phyloP scores from a whole-genome alignment of 2,113 vertebrate genomes.

The Heterochromis multidens region DNA sequence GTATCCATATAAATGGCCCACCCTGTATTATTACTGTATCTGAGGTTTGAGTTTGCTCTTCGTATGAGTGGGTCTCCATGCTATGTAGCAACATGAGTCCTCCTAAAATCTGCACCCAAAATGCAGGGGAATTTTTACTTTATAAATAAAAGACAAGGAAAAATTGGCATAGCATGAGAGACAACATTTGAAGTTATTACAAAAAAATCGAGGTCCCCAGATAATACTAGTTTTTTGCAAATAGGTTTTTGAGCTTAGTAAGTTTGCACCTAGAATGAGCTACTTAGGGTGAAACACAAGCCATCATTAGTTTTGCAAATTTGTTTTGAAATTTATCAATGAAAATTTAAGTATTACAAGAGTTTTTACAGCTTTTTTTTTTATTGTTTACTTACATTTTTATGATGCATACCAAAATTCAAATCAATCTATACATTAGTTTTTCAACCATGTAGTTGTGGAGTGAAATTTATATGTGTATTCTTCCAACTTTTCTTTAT shows the following conservation, averaged over 20 bases:
- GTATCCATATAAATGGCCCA: no score
- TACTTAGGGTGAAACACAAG: accelerated
- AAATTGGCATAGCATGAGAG: background rate
- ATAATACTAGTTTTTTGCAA: background rate
- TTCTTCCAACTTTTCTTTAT: background rate
- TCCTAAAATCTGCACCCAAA: background rate
- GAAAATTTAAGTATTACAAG: background rate
- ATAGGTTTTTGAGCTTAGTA: background rate
- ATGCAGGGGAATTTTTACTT: background rate
- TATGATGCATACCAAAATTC: background rate
- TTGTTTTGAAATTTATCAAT: background rate
- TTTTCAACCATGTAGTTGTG: background rate
- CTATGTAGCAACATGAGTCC: background rate
- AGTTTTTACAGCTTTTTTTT: background rate
- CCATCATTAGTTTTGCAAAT: background rate
- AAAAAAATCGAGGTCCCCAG: background rate
- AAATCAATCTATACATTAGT: background rate
- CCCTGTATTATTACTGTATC: accelerated
- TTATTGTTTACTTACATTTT: background rate
- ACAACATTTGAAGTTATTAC: background rate
- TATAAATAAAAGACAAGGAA: background rate
- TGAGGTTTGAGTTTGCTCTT: background rate
- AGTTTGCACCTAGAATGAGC: background rate
- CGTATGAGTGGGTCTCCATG: accelerated
- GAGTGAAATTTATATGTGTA: background rate